Evolutionary conservation across 2,888 invertebrate species (phyloP).

Genomic region (Elysia crispata): DNA sequence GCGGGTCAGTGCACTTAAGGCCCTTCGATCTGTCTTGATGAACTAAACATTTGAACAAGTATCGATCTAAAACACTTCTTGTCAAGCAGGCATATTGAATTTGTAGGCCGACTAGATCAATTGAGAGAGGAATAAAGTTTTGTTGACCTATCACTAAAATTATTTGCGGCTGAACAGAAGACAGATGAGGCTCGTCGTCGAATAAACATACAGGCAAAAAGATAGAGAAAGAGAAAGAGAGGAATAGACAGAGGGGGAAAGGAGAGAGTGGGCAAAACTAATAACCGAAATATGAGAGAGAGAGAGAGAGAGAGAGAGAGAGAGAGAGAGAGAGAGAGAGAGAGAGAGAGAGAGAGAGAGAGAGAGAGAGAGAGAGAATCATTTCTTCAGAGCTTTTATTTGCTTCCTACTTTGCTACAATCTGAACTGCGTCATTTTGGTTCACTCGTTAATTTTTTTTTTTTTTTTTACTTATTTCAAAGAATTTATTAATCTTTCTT

Average conservation of each 20-base stretch:
- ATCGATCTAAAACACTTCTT: background rate
- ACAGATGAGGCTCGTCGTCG: background rate
- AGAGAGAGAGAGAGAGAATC: background rate
- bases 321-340: background rate
- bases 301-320: slow-evolving; percentile 1
- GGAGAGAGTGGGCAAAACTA: slow-evolving; percentile 11
- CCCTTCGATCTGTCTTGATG: too few relatives aligned
- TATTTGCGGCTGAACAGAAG: background rate
- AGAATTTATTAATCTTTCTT: too few relatives aligned
- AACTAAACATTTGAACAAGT: too few relatives aligned
- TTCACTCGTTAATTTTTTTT: too few relatives aligned
- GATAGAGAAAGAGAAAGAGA: too few relatives aligned
- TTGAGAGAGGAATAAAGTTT: too few relatives aligned
- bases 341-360: background rate
- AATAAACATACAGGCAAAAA: background rate
- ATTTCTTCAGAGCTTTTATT: too few relatives aligned
- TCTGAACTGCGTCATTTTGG: too few relatives aligned
- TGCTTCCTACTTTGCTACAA: too few relatives aligned
- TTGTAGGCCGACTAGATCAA: too few relatives aligned
- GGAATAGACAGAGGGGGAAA: slow-evolving; percentile 1
- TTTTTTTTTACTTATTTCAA: too few relatives aligned
- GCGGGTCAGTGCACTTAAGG: too few relatives aligned
- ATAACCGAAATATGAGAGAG: background rate
- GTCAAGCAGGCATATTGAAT: background rate
- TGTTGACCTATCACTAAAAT: background rate